A percentile compares a stretch with the other conserved stretches of the same genome.
phyloP scores from a whole-genome alignment of 2,797 vertebrate species.

The Poeciliopsis paucimaculata region DNA sequence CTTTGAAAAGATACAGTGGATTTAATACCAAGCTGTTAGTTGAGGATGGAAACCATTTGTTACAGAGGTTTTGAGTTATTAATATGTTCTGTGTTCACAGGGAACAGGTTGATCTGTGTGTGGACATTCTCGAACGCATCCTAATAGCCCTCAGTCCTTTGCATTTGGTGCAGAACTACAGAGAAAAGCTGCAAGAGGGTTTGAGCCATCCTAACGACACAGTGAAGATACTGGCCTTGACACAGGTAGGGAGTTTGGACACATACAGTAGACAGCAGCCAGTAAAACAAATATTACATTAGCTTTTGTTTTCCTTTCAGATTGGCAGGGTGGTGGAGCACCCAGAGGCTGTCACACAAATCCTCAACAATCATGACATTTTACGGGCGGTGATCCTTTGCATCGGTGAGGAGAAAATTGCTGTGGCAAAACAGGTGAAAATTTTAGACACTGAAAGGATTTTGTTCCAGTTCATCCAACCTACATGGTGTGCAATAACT shows the following conservation, averaged over 20 bases:
- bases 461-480: background rate
- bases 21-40: background rate
- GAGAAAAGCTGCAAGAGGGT: conserved; percentile 85
- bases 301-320: conserved; percentile 68
- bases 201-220: conserved; percentile 86
- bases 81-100: conserved; percentile 70
- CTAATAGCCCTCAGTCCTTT: conserved; percentile 87
- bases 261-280: background rate
- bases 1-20: background rate
- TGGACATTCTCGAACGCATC: conserved; percentile 89
- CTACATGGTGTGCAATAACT: background rate
- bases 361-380: conserved; percentile 84
- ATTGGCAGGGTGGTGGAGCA: conserved; percentile 88
- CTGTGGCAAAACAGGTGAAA: conserved; percentile 90
- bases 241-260: conserved; percentile 83
- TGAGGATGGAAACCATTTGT: background rate
- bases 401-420: conserved; percentile 87
- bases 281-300: background rate
- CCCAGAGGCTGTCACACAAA: conserved; percentile 81
- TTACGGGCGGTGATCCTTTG: conserved; percentile 85
- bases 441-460: background rate
- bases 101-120: conserved; percentile 88
- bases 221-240: conserved; percentile 88
- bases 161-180: conserved; percentile 84
- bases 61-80: background rate